Evolutionary conservation across 64 coral and sea anemone species (phyloP).

Genomic region (Actinia equina): DNA sequence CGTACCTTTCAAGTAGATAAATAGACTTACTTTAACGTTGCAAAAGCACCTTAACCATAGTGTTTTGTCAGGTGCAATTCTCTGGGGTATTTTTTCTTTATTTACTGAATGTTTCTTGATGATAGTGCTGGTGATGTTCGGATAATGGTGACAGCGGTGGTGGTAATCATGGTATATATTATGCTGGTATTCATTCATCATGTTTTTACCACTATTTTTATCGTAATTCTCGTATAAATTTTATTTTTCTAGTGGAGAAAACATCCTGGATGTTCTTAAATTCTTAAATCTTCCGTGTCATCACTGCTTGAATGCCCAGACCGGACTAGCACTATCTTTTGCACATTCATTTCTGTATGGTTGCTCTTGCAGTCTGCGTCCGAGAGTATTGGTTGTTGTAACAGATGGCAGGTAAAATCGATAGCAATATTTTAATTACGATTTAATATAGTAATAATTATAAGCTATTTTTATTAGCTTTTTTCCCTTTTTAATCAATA

Average conservation of each 20-base stretch:
- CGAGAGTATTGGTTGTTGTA: not conserved
- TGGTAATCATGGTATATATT: too few species aligned
- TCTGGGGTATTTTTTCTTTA: too few species aligned
- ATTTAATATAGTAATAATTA: not conserved
- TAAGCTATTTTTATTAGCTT: not conserved
- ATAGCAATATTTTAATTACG: too few species aligned
- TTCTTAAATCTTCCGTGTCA: not conserved
- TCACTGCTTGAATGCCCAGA: not conserved
- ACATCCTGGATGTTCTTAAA: not conserved
- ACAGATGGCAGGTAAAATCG: slow-evolving; percentile 7
- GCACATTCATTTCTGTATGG: not conserved
- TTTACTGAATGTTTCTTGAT: too few species aligned
- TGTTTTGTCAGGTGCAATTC: too few species aligned
- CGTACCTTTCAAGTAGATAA: too few species aligned
- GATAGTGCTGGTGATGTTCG: not conserved
- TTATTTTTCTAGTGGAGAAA: not conserved
- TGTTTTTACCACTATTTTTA: not conserved
- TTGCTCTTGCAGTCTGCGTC: not conserved
- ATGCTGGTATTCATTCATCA: too few species aligned
- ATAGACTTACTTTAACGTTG: too few species aligned
- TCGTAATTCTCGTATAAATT: not conserved
- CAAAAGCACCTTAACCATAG: too few species aligned
- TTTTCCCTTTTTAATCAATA: not conserved
- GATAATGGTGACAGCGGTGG: too few species aligned
- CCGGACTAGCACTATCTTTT: not conserved